Percentiles rank a stretch among this genome's conserved stretches.
These are phyloP conservation scores for Calonectris borealis DNA, from an alignment of 2,113 vertebrate species.

Conservation along the genomic window DNA sequence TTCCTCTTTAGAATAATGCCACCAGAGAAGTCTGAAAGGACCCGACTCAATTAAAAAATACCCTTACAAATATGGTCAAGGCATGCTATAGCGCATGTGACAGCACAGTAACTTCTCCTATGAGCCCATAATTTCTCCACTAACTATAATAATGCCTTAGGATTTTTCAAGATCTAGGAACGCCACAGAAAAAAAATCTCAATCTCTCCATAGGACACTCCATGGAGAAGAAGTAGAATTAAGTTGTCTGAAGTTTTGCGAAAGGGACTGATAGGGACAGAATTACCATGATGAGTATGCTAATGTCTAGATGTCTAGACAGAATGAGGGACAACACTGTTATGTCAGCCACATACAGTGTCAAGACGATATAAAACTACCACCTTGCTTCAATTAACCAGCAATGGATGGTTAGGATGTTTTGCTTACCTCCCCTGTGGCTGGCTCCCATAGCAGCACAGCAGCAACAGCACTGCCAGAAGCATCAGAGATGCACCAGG, in stretches of 20 bases:
- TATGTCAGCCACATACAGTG: background rate
- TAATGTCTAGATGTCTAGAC: background rate
- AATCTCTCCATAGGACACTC: background rate
- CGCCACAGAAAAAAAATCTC: background rate
- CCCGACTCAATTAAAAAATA: background rate
- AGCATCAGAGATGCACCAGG: conserved; percentile 91
- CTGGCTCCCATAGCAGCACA: conserved; percentile 90
- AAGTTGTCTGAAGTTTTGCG: background rate
- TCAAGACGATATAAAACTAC: background rate
- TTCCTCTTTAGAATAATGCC: background rate
- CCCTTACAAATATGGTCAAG: background rate
- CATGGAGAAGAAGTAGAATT: background rate
- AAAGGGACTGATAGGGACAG: background rate
- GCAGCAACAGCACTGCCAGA: conserved; percentile 84
- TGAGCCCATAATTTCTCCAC: background rate
- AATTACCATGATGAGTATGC: background rate
- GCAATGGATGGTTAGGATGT: background rate
- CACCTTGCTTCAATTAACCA: background rate
- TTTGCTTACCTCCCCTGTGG: conserved; percentile 87
- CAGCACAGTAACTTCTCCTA: background rate
- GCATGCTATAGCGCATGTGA: background rate
- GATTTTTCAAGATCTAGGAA: background rate
- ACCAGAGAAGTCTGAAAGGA: background rate
- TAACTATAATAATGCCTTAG: background rate
- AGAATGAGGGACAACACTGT: background rate